A percentile compares a stretch with the other conserved stretches of the same genome.
Evolutionary conservation across 2,888 invertebrate genomes (phyloP).

Genomic region (Lasioglossum marginatum): DNA sequence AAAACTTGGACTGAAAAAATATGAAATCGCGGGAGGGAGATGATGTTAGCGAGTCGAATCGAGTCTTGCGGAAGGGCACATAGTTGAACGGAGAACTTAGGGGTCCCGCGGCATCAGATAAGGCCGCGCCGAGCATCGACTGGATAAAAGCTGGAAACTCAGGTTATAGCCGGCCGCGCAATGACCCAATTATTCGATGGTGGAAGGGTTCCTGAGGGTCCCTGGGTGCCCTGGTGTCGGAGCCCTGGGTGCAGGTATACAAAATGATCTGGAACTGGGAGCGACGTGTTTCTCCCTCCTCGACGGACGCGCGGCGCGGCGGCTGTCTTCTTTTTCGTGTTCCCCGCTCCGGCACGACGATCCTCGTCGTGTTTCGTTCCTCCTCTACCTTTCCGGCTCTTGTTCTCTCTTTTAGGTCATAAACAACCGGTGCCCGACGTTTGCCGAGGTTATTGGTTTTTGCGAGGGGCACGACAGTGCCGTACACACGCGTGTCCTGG

Average conservation of each 20-base stretch:
- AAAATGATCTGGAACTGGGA: conserved; percentile 53
- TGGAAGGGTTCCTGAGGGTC: conserved; percentile 11
- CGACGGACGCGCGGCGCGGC: conserved; percentile 3
- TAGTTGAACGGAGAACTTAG: background rate
- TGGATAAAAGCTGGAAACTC: conserved; percentile 1
- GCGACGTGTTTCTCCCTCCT: conserved; percentile 47
- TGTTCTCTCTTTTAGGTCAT: conserved; percentile 68
- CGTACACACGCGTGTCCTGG: conserved; percentile 56
- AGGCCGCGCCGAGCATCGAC: background rate
- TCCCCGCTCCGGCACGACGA: conserved; percentile 27
- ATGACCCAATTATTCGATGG: conserved; percentile 16
- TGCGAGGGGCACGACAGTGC: conserved; percentile 70
- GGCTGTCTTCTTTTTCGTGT: conserved; percentile 51
- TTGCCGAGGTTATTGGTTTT: conserved; percentile 80
- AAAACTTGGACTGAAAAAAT: background rate
- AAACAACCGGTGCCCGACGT: conserved; percentile 76
- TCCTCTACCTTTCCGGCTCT: conserved; percentile 29
- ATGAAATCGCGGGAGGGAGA: background rate
- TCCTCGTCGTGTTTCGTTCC: conserved; percentile 29
- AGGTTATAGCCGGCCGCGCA: background rate
- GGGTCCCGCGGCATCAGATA: background rate
- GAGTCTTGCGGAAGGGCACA: background rate
- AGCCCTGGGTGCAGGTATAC: conserved; percentile 34
- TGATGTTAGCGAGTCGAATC: background rate
- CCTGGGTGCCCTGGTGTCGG: too few species aligned